A percentile compares a stretch with the other conserved stretches of the same genome.
Conservation (phyloP, 1,140 invertebrate genomes). For the Apis cerana region DNA sequence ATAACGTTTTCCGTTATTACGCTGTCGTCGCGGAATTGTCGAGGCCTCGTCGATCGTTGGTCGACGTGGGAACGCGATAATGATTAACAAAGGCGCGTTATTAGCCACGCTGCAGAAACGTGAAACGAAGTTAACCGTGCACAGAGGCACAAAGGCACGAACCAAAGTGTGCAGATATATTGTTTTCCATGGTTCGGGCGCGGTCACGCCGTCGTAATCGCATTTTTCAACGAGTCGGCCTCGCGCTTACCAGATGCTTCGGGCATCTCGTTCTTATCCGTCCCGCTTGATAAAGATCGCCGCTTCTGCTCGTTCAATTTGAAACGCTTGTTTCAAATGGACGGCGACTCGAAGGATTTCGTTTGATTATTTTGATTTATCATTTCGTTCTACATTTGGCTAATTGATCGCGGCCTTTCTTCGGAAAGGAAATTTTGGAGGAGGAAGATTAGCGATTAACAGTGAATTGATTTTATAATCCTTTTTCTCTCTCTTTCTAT, state of each 20-base stretch:
- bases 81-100: constrained; percentile 27
- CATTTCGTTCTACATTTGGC: no score
- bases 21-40: no score
- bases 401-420: no score
- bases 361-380: background rate
- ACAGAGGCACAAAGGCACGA: background rate
- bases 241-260: background rate
- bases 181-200: constrained; percentile 4
- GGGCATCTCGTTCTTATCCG: background rate
- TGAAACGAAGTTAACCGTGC: constrained; percentile 25
- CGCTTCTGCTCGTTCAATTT: background rate
- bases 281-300: background rate
- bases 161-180: background rate
- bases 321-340: background rate
- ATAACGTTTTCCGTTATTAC: constrained; percentile 5
- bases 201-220: constrained; percentile 5
- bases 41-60: background rate
- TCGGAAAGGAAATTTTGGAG: no score
- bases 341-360: background rate
- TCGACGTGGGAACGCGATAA: constrained; percentile 2
- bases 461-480: no score
- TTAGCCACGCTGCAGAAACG: constrained; percentile 1
- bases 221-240: constrained; percentile 1
- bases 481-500: no score
- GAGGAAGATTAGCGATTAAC: no score